Conservation (phyloP, 2,888 invertebrate genomes). For the Callinectes sapidus region DNA sequence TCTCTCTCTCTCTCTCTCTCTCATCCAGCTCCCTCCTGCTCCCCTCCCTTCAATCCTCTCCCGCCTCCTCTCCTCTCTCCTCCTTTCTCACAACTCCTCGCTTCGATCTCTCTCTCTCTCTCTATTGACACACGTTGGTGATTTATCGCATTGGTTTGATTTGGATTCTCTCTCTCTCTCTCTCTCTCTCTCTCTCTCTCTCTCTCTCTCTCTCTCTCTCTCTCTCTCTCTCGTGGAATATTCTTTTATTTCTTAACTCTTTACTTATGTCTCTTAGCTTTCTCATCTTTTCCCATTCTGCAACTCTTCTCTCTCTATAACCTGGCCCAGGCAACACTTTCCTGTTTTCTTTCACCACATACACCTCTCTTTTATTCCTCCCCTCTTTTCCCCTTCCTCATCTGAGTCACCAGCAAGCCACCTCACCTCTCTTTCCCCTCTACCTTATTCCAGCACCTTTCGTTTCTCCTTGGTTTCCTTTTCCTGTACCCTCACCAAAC, state of each 20-base stretch:
- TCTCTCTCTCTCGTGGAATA: no score
- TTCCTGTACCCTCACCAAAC: neutral
- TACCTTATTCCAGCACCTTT: neutral
- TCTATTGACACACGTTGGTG: no score
- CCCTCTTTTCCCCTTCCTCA: neutral
- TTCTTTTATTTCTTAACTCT: neutral
- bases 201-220: conserved; percentile 25
- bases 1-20: neutral
- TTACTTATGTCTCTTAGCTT: neutral
- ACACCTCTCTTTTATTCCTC: neutral
- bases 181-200: conserved; percentile 16
- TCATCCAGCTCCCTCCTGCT: neutral
- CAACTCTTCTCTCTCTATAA: neutral
- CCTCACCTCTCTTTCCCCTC: neutral
- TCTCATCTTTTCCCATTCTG: neutral
- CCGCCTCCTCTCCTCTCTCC: neutral
- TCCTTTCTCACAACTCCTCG: no score
- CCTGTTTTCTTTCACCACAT: neutral
- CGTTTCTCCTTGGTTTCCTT: neutral
- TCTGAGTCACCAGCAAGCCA: conserved; percentile 4
- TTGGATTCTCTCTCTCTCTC: no score
- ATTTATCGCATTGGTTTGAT: no score
- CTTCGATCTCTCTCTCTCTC: no score
- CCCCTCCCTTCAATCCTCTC: neutral
- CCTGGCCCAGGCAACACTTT: neutral